Evolutionary conservation across 1,140 invertebrate species (phyloP).

Genomic region (Xylocopa sonorina): DNA sequence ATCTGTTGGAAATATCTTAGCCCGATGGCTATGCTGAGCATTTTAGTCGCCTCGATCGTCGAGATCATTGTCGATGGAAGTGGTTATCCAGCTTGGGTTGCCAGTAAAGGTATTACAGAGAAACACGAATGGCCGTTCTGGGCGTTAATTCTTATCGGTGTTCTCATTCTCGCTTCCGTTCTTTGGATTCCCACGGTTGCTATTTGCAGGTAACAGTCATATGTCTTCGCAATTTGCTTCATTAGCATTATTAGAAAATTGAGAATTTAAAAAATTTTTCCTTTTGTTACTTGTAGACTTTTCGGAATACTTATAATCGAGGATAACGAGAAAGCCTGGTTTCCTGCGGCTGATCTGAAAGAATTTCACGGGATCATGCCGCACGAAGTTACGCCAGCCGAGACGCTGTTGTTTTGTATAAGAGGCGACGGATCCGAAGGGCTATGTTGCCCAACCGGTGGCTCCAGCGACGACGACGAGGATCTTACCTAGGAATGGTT

Average conservation of each 20-base stretch:
- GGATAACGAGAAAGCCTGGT: conserved; percentile 96
- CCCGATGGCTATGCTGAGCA: conserved; percentile 94
- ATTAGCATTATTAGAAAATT: not conserved
- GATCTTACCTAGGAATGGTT: conserved; percentile 76
- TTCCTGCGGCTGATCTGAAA: conserved; percentile 92
- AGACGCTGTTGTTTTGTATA: conserved; percentile 92
- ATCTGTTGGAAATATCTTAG: conserved; percentile 97
- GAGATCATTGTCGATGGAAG: conserved; percentile 92
- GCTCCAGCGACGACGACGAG: conserved; percentile 84
- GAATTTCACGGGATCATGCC: conserved; percentile 93
- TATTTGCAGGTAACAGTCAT: conserved; percentile 86
- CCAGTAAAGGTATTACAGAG: conserved; percentile 87
- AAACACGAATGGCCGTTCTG: conserved; percentile 90
- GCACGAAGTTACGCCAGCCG: conserved; percentile 89
- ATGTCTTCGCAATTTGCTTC: not conserved
- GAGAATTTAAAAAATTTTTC: not conserved
- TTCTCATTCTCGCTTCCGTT: conserved; percentile 90
- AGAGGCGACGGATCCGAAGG: conserved; percentile 91
- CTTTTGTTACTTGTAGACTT: conserved; percentile 85
- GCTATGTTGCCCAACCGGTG: conserved; percentile 89
- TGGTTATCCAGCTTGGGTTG: conserved; percentile 93
- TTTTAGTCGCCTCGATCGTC: conserved; percentile 91
- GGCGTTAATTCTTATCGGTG: conserved; percentile 88
- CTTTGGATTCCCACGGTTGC: conserved; percentile 94
- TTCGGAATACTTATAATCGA: conserved; percentile 91